A percentile compares a stretch with the other conserved stretches of the same genome.
Evolutionary conservation across 2,888 invertebrate species (phyloP).

Genomic region (Sisyra nigra): DNA sequence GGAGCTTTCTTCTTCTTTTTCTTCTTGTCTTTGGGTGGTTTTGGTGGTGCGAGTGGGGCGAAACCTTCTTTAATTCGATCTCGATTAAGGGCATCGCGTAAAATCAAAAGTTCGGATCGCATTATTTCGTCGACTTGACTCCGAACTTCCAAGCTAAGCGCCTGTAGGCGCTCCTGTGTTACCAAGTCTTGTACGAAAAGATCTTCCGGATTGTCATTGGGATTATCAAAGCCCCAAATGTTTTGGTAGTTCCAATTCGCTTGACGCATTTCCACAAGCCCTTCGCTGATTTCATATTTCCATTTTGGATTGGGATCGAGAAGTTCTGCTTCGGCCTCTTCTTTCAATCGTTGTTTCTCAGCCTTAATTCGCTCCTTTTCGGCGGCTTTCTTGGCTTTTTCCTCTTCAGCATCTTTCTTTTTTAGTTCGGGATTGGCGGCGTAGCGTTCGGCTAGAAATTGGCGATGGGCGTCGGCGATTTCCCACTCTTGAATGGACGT

Average conservation of each 20-base stretch:
- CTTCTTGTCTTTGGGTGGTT: conserved; percentile 1
- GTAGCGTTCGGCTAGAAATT: background rate
- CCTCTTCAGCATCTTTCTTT: conserved; percentile 2
- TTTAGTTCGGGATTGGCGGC: conserved; percentile 4
- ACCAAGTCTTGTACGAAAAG: conserved; percentile 47
- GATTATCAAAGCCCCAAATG: conserved; percentile 32
- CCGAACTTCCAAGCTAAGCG: conserved; percentile 49
- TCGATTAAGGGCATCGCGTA: conserved; percentile 27
- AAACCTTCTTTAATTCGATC: conserved; percentile 14
- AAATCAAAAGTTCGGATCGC: conserved; percentile 17
- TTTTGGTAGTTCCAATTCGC: conserved; percentile 29
- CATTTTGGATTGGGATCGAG: conserved; percentile 13
- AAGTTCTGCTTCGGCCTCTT: conserved; percentile 14
- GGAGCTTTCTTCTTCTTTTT: conserved; percentile 5
- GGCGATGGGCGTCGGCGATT: conserved; percentile 20
- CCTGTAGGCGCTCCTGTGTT: conserved; percentile 42
- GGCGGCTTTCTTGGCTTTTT: background rate
- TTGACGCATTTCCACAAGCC: conserved; percentile 25
- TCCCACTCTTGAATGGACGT: conserved; percentile 41
- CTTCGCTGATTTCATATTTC: conserved; percentile 20
- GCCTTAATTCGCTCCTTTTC: conserved; percentile 5
- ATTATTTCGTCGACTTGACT: conserved; percentile 51
- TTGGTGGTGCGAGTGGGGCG: conserved; percentile 11
- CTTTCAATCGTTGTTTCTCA: conserved; percentile 17
- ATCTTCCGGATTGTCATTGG: conserved; percentile 35